Conservation (phyloP, 2,888 invertebrate genomes). For the Leptinotarsa haldemani region DNA sequence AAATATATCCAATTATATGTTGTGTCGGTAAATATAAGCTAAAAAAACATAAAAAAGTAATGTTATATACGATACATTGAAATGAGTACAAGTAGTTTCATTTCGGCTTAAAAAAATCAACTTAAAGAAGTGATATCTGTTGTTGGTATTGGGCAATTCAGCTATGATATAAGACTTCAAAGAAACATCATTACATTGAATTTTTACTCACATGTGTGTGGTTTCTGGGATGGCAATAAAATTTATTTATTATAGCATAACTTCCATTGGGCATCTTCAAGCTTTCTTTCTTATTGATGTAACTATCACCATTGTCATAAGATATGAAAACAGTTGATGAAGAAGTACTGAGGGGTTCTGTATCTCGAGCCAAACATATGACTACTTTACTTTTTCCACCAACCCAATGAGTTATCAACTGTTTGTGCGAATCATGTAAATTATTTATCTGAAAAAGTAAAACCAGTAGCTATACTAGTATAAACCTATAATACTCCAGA, state of each 20-base stretch:
- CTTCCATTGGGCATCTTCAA: slow-evolving; percentile 71
- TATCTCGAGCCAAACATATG: slow-evolving; percentile 85
- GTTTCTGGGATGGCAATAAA: slow-evolving; percentile 84
- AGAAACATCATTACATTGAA: background rate
- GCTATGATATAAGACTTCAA: too few species aligned
- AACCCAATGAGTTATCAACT: slow-evolving; percentile 92
- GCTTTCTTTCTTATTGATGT: slow-evolving; percentile 77
- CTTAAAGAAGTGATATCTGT: too few species aligned
- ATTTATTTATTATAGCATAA: slow-evolving; percentile 82
- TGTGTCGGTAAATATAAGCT: slow-evolving; percentile 90
- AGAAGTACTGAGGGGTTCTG: slow-evolving; percentile 64
- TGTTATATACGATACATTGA: background rate
- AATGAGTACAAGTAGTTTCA: too few species aligned
- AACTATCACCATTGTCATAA: slow-evolving; percentile 86
- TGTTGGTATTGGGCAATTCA: too few species aligned
- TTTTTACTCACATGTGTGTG: slow-evolving; percentile 79
- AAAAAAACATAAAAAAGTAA: slow-evolving; percentile 58
- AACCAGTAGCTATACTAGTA: background rate
- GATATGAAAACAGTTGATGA: slow-evolving; percentile 87
- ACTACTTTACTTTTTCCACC: slow-evolving; percentile 89
- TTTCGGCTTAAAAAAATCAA: too few species aligned
- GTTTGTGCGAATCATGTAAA: slow-evolving; percentile 87
- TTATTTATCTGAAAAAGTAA: slow-evolving; percentile 72
- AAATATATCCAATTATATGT: slow-evolving; percentile 81
- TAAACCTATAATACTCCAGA: too few species aligned